phyloP scores from a whole-genome alignment of 2,113 vertebrate species.

The Menura novaehollandiae region DNA sequence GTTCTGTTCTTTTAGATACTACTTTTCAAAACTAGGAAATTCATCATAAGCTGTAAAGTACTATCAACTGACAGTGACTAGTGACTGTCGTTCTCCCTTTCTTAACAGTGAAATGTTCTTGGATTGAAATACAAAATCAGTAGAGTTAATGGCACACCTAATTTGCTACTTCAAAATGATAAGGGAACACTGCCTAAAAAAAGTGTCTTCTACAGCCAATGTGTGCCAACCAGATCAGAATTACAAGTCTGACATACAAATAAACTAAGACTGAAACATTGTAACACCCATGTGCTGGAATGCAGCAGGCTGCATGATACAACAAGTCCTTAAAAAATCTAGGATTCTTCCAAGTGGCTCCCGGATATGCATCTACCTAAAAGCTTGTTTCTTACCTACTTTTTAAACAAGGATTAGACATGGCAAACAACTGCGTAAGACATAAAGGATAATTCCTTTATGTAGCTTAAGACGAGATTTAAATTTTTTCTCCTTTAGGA shows the following conservation, averaged over 20 bases:
- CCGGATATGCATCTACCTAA: neutral
- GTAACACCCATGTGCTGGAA: accelerated
- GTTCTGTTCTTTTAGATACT: neutral
- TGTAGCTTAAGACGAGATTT: neutral
- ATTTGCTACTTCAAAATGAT: neutral
- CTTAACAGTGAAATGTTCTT: neutral
- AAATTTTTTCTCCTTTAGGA: neutral
- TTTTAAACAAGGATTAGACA: neutral
- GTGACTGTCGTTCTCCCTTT: neutral
- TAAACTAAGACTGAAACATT: neutral
- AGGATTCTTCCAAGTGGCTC: neutral
- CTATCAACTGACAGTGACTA: neutral
- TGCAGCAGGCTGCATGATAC: neutral
- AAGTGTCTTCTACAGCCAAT: neutral
- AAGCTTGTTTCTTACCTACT: neutral
- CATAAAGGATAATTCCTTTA: neutral
- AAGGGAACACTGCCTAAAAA: neutral
- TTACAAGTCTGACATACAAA: neutral
- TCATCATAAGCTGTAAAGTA: neutral
- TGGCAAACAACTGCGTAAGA: neutral
- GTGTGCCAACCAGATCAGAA: neutral
- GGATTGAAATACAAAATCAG: neutral
- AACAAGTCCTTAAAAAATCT: neutral
- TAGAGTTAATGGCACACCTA: neutral
- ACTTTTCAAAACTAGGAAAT: neutral